These are phyloP conservation scores for Hippoglossus hippoglossus DNA, from an alignment of 2,797 vertebrate genomes.

Conservation along the genomic window DNA sequence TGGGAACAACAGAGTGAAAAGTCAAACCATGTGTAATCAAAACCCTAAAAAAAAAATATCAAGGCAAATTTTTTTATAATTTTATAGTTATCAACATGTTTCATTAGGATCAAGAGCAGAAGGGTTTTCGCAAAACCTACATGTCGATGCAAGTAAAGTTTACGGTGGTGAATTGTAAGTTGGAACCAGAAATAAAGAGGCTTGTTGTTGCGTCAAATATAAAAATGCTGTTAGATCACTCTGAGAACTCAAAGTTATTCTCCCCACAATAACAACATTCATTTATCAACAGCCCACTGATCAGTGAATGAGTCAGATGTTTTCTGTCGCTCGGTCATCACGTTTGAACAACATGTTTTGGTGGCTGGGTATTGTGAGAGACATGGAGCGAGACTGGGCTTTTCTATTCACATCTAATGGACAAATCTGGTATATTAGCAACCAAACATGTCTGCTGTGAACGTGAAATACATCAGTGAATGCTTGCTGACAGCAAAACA, in stretches of 20 bases:
- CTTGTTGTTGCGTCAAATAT: too few relatives aligned
- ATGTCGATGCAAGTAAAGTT: too few relatives aligned
- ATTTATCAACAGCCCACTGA: not conserved
- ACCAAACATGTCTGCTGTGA: not conserved
- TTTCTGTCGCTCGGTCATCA: not conserved
- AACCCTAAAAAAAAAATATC: not conserved
- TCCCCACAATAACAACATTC: not conserved
- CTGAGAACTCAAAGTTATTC: not conserved
- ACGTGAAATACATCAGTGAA: not conserved
- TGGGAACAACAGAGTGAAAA: slow-evolving; percentile 16
- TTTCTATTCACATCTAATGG: too few relatives aligned
- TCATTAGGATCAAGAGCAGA: too few relatives aligned
- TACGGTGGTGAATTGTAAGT: not conserved
- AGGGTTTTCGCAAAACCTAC: too few relatives aligned
- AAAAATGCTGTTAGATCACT: slow-evolving; percentile 8
- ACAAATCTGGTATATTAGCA: too few relatives aligned
- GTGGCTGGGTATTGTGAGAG: not conserved
- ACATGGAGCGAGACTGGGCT: not conserved
- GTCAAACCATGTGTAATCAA: too few relatives aligned
- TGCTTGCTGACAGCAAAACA: not conserved
- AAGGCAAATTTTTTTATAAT: not conserved
- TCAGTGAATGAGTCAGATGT: not conserved
- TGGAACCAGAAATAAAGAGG: slow-evolving; percentile 1
- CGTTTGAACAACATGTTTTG: not conserved
- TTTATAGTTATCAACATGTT: too few relatives aligned